Evolutionary conservation across 2,113 vertebrate genomes (phyloP), one percentile per base, ranked within the genome.

Genomic region (Macquaria ambigua): DNA sequence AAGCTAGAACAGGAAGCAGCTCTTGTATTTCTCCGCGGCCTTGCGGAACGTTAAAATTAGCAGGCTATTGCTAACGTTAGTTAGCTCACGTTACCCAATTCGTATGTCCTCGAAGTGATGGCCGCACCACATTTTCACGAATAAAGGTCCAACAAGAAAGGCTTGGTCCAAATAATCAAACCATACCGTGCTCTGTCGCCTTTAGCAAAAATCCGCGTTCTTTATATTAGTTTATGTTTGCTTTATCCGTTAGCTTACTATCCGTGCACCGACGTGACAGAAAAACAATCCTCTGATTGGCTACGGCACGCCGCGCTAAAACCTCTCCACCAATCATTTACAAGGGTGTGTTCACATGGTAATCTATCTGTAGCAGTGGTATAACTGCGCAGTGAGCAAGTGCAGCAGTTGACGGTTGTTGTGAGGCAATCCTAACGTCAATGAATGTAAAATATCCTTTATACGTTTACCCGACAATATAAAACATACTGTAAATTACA

Each of bases 211-310:
- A 52, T 10, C 39, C 39, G n/a, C 50, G 72, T 82, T 93, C 56
- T 88, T 91, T 86, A 70, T 71, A 75, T 80, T 81, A 93, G 84
- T 93, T 95, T 93, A 79, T 87, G 83, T 94, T 93, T 87, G 89
- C 77, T 81, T 92, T 93, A 91, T 85, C 86, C 89, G 90, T 91
- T 93, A 94, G 94, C 93, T 93, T 90, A 91, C 94, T 91, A 90
- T 88, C 69, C 79, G 85, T 82, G 80, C 89, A 69, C 25, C 91
- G 92, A 92, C 92, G 91, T 89, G 86, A 87, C 14, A 93, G 92
- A 90, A 95, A 94, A 96, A 95, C 94, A 95, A 93, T 91, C 55
- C 43, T 34, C 77, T 91, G 90, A 96, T 96, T 96, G 96, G 96
- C 79, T 90, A 25, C 66, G 76, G 66, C 6, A 25, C 92, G 89